These are phyloP conservation scores for Orius insidiosus DNA, from an alignment of 1,140 invertebrate genomes.

Conservation along the genomic window DNA sequence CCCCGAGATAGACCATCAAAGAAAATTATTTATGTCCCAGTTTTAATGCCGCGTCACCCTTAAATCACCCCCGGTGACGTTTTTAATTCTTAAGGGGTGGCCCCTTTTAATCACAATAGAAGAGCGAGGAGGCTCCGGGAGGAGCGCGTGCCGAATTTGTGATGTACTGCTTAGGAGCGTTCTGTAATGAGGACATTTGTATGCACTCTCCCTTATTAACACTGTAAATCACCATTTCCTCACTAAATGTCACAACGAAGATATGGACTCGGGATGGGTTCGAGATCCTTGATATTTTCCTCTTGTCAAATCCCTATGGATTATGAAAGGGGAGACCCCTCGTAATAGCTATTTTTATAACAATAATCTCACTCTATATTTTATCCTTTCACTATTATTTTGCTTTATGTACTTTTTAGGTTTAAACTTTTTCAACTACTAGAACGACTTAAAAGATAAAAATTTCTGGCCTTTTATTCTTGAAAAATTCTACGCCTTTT, in stretches of 20 bases:
- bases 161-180: slow-evolving; percentile 7
- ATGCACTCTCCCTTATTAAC: slow-evolving; percentile 12
- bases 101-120: slow-evolving; percentile 6
- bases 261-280: too few species aligned
- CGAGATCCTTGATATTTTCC: too few species aligned
- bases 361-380: too few species aligned
- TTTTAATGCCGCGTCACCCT: slow-evolving; percentile 18
- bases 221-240: slow-evolving; percentile 13
- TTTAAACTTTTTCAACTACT: too few species aligned
- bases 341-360: too few species aligned
- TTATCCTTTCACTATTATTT: too few species aligned
- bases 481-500: too few species aligned
- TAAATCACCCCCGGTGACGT: slow-evolving; percentile 16
- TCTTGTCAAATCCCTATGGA: too few species aligned
- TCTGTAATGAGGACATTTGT: slow-evolving; percentile 13
- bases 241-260: background rate
- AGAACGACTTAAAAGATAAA: too few species aligned
- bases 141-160: slow-evolving; percentile 14
- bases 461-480: too few species aligned
- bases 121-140: background rate
- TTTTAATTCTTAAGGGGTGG: slow-evolving; percentile 17
- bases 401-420: too few species aligned
- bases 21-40: slow-evolving; percentile 18
- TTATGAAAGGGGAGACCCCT: too few species aligned
- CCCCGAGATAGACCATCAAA: slow-evolving; percentile 9